Base-by-base conservation (phyloP, 1,140 invertebrate species). In the Cyrtorhinus lividipennis region DNA sequence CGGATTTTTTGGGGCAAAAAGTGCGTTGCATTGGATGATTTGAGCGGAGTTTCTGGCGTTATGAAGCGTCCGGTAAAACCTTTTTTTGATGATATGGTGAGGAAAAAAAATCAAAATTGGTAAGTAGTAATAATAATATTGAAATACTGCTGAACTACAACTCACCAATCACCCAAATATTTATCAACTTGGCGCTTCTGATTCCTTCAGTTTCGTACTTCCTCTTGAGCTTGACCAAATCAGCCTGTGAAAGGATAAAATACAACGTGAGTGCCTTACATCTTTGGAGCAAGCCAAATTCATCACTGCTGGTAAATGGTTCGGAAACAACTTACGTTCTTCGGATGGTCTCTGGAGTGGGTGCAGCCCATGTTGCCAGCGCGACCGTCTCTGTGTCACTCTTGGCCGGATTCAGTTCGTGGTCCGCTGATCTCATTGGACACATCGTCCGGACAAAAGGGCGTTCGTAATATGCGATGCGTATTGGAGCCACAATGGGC, bases 131-230 rank as follows among this genome's bases (percentile, higher is more conserved):
- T n/a, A n/a, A n/a, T n/a, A n/a, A n/a, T n/a, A n/a, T n/a, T n/a
- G n/a, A n/a, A n/a, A n/a, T n/a, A n/a, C n/a, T n/a, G n/a, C n/a
- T n/a, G n/a, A n/a, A n/a, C n/a, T n/a, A n/a, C 30, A 8, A 48
- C 61, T 62, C 59, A 66, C 65, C 65, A 15, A 66, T 62, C 22
- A 66, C 62, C 65, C 65, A 66, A 24, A 66, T 59, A 18, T 60
- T 56, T n/a, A 66, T 45, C 10, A 63, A 45, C 27, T 66, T 59
- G 0, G 58, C 46, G 5, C 64, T 56, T 46, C 62, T 63, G 48
- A 66, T 64, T 5, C 26, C 20, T 5, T 60, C 48, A 12, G 65
- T 61, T 23, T 66, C 65, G 59, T 62, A 58, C 59, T 66, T 66
- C 48, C 64, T 66, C 59, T 58, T 66, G 13, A 63, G 56, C 38